Evolutionary conservation across 1,140 invertebrate genomes (phyloP).

Genomic region (Helicoverpa armigera): DNA sequence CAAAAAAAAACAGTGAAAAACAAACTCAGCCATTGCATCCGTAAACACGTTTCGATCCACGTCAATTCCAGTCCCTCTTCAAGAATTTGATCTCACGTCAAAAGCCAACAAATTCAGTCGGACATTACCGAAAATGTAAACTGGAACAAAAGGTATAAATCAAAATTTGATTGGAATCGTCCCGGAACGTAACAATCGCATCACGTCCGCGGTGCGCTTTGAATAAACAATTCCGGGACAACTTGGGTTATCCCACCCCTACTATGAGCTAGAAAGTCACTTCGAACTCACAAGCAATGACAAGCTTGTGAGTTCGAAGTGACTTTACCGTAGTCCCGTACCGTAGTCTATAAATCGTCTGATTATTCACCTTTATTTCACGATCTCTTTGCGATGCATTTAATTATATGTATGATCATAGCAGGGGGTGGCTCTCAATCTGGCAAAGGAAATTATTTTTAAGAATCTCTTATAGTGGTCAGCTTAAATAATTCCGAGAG

Average conservation of each 20-base stretch:
- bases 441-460: no score
- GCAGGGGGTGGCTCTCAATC: no score
- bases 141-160: constrained; percentile 54
- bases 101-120: constrained; percentile 40
- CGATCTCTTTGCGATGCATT: no score
- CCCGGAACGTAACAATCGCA: constrained; percentile 59
- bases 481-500: no score
- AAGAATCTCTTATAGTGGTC: not conserved
- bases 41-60: not conserved
- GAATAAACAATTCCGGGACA: constrained; percentile 58
- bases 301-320: no score
- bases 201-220: constrained; percentile 52
- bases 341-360: no score
- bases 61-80: constrained; percentile 1
- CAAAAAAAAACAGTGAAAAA: not conserved
- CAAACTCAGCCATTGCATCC: not conserved
- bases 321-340: no score
- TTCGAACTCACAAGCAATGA: constrained; percentile 6
- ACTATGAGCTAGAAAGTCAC: not conserved
- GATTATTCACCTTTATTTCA: no score
- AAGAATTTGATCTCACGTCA: constrained; percentile 18
- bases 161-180: constrained; percentile 57
- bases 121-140: constrained; percentile 45
- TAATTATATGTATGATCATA: no score
- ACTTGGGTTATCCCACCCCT: constrained; percentile 43